A percentile compares a stretch with the other conserved stretches of the same genome.
These are phyloP conservation scores for Anisognathus igniventris DNA, from an alignment of 2,797 vertebrate species.

Conservation along the genomic window DNA sequence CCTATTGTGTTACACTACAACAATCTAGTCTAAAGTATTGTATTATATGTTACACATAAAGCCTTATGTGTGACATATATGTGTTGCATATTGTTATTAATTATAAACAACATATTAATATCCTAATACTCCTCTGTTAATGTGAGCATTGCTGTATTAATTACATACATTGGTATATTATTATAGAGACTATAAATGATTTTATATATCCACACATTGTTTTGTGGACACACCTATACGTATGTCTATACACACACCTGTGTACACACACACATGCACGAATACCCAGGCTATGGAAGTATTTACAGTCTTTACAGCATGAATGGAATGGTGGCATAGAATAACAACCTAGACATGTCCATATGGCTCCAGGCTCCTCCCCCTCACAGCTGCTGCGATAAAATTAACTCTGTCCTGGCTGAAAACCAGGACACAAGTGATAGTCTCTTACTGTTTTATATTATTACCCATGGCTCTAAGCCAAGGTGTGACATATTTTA, in stretches of 20 bases:
- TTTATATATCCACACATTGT: background rate
- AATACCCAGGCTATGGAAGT: background rate
- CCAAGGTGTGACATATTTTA: background rate
- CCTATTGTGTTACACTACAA: background rate
- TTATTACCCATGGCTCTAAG: background rate
- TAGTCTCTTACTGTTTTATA: background rate
- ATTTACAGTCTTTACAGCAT: background rate
- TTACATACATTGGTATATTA: background rate
- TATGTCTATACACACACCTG: background rate
- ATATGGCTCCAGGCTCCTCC: background rate
- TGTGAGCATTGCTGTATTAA: background rate
- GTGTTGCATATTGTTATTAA: background rate
- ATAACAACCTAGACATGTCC: background rate
- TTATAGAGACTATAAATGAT: accelerated
- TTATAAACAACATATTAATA: background rate
- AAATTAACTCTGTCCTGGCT: background rate
- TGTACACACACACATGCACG: accelerated
- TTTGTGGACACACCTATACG: background rate
- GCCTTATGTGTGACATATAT: background rate
- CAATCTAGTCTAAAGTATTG: background rate
- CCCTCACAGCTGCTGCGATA: too few species aligned
- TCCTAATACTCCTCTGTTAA: background rate
- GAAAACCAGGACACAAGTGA: background rate
- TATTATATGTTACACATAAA: background rate
- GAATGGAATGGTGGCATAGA: background rate